Conservation (phyloP, 2,113 vertebrate species). For the Caloenas nicobarica region DNA sequence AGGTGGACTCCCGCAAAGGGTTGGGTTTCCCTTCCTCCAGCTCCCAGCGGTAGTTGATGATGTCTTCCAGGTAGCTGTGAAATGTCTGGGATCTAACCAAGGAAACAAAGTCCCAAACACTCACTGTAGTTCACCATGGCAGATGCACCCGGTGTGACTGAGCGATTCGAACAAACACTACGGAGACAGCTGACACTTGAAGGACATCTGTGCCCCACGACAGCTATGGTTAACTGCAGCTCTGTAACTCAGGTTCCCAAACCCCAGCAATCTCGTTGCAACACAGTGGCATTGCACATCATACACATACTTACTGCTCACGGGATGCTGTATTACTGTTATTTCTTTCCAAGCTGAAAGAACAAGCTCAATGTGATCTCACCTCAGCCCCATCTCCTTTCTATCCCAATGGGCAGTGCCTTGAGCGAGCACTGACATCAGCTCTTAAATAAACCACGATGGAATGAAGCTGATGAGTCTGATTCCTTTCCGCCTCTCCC, state of each 20-base stretch:
- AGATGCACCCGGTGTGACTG: background rate
- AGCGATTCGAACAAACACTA: background rate
- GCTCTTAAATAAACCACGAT: background rate
- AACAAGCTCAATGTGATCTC: background rate
- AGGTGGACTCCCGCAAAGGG: slow-evolving; percentile 84
- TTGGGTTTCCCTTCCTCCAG: slow-evolving; percentile 97
- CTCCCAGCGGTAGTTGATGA: slow-evolving; percentile 98
- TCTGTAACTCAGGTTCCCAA: background rate
- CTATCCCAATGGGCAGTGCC: background rate
- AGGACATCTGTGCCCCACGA: background rate
- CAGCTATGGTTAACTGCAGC: background rate
- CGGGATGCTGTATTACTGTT: background rate
- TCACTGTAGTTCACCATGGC: background rate
- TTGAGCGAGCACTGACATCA: background rate
- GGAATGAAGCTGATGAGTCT: fast-evolving
- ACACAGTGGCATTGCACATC: fast-evolving
- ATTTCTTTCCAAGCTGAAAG: background rate
- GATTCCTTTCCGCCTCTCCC: background rate
- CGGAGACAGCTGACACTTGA: background rate
- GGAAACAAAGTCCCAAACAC: background rate
- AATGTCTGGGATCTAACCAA: slow-evolving; percentile 85
- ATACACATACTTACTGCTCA: background rate
- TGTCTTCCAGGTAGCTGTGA: slow-evolving; percentile 94
- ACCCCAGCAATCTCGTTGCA: background rate
- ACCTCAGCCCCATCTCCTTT: background rate